Conservation (phyloP, 2,888 invertebrate species). For the Penaeus monodon region DNA sequence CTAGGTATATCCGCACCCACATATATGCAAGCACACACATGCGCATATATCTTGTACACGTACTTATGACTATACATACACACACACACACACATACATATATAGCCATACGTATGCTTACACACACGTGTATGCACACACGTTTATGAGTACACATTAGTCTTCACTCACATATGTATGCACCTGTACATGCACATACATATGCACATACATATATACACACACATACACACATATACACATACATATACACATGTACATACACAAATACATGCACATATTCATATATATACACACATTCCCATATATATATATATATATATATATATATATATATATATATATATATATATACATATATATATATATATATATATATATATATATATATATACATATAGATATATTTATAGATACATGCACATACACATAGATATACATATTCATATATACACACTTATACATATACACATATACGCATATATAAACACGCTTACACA, state of each 20-base stretch:
- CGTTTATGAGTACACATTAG: neutral
- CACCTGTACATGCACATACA: conserved; percentile 23
- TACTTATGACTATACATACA: no score
- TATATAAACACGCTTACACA: conserved; percentile 28
- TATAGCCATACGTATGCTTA: no score
- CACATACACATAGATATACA: neutral
- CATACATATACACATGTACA: neutral
- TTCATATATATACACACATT: neutral
- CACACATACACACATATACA: neutral
- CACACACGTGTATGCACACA: no score
- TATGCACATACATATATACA: conserved; percentile 25
- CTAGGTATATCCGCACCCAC: no score
- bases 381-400: neutral
- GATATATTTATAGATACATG: conserved; percentile 8
- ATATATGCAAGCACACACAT: no score
- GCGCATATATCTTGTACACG: no score
- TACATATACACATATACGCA: conserved; percentile 2
- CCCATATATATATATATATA: neutral
- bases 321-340: conserved; percentile 19
- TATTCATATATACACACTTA: neutral
- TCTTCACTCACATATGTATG: neutral
- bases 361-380: conserved; percentile 11
- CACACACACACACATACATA: no score
- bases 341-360: conserved; percentile 17
- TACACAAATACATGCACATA: no score